phyloP scores from a whole-genome alignment of 1,140 invertebrate species.

The Aphidius ervi region DNA sequence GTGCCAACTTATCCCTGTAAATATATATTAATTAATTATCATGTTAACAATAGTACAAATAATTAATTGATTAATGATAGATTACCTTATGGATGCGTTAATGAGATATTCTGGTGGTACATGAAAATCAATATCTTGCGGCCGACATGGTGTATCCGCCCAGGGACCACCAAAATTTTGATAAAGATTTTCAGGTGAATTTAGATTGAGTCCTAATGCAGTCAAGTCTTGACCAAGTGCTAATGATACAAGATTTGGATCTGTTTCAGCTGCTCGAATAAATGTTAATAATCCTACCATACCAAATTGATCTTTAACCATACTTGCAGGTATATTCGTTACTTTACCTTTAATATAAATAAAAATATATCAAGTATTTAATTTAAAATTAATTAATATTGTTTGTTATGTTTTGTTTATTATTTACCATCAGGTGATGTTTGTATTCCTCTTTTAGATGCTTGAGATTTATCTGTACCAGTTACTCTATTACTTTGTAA shows the following conservation, averaged over 20 bases:
- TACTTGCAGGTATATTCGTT: slow-evolving; percentile 94
- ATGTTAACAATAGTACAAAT: slow-evolving; percentile 30
- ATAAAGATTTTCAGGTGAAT: slow-evolving; percentile 94
- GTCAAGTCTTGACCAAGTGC: slow-evolving; percentile 96
- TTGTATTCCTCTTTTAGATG: slow-evolving; percentile 80
- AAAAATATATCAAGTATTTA: slow-evolving; percentile 9
- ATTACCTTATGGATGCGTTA: slow-evolving; percentile 75
- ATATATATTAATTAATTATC: no score
- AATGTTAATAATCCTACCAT: slow-evolving; percentile 97
- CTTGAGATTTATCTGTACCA: slow-evolving; percentile 50
- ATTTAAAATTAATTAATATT: background rate
- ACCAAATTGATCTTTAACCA: slow-evolving; percentile 99
- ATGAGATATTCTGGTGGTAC: slow-evolving; percentile 99
- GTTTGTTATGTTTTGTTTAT: no score
- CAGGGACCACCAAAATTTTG: slow-evolving; percentile 97
- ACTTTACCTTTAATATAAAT: slow-evolving; percentile 69
- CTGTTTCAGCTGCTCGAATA: slow-evolving; percentile 93
- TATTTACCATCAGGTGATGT: slow-evolving; percentile 82
- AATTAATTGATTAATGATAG: slow-evolving; percentile 7
- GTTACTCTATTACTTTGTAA: slow-evolving; percentile 49
- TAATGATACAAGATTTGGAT: slow-evolving; percentile 90
- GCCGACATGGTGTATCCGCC: slow-evolving; percentile 94
- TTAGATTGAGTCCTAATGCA: slow-evolving; percentile 94
- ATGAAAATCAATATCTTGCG: slow-evolving; percentile 98
- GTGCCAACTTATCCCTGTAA: slow-evolving; percentile 83